phyloP scores from a whole-genome alignment of 1,140 invertebrate genomes.

The Pomacea maculata region DNA sequence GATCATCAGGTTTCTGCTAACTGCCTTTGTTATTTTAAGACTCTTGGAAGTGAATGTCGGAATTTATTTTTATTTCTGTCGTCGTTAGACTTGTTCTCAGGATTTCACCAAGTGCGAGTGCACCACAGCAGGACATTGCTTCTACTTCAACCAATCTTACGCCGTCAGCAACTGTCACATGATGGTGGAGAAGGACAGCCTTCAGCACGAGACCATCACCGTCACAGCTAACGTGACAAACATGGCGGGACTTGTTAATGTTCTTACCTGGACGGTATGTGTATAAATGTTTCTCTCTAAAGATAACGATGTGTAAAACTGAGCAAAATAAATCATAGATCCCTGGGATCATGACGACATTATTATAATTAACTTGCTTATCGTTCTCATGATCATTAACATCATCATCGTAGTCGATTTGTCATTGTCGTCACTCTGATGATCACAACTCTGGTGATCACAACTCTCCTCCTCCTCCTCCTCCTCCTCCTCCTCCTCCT shows the following conservation, averaged over 20 bases:
- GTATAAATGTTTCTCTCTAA: background rate
- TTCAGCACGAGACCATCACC: conserved; percentile 2
- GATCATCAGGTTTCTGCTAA: background rate
- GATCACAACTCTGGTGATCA: too few species aligned
- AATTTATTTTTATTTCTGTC: background rate
- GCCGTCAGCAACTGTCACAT: conserved; percentile 22
- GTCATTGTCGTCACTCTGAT: background rate
- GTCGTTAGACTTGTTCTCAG: background rate
- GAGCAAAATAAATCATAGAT: too few species aligned
- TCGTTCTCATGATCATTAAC: background rate
- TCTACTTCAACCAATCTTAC: background rate
- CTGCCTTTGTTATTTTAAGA: background rate
- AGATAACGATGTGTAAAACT: background rate
- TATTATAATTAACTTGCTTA: too few species aligned
- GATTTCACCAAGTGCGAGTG: background rate
- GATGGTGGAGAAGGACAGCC: conserved; percentile 25
- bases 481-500: too few species aligned
- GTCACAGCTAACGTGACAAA: conserved; percentile 13
- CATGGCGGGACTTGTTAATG: conserved; percentile 13
- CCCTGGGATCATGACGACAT: too few species aligned
- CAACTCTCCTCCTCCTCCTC: too few species aligned
- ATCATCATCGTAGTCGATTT: background rate
- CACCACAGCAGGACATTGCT: background rate
- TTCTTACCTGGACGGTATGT: background rate
- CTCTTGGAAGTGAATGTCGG: background rate